phyloP scores from a whole-genome alignment of 2,888 invertebrate species.

The Psylliodes chrysocephalus region DNA sequence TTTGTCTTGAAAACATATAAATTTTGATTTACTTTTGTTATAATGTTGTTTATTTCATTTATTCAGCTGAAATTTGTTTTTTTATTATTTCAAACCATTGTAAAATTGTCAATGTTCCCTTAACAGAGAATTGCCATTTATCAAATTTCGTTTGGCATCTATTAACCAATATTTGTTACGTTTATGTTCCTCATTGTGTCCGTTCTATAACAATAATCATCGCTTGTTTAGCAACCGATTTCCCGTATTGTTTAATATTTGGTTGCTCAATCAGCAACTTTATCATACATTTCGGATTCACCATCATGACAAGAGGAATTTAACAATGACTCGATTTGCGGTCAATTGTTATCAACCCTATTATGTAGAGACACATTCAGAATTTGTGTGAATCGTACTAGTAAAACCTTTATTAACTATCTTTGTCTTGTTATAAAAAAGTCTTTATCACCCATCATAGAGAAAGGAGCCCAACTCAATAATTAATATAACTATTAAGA shows the following conservation, averaged over 20 bases:
- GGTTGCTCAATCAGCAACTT: background rate
- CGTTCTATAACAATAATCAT: background rate
- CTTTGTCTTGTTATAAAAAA: too few relatives aligned
- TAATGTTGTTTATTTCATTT: too few relatives aligned
- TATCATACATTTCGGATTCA: background rate
- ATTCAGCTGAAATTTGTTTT: too few relatives aligned
- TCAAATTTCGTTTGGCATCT: conserved; percentile 11
- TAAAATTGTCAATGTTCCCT: too few relatives aligned
- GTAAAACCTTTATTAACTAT: too few relatives aligned
- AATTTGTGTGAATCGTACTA: too few relatives aligned
- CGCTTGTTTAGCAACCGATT: background rate
- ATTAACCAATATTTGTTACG: conserved; percentile 24
- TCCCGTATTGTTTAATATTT: background rate
- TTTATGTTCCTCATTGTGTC: conserved; percentile 3
- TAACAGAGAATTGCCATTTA: conserved; percentile 18
- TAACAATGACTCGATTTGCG: background rate
- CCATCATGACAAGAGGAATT: background rate
- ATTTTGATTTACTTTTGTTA: too few relatives aligned
- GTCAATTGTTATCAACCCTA: background rate
- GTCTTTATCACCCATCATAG: too few relatives aligned
- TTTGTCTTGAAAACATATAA: too few relatives aligned
- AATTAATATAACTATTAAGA: too few relatives aligned
- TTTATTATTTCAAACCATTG: background rate
- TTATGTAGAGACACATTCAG: background rate
- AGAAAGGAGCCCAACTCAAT: too few relatives aligned